Percentiles rank a stretch among this genome's conserved stretches.
phyloP scores from a whole-genome alignment of 2,113 vertebrate species.

The Clarias macrocephalus region DNA sequence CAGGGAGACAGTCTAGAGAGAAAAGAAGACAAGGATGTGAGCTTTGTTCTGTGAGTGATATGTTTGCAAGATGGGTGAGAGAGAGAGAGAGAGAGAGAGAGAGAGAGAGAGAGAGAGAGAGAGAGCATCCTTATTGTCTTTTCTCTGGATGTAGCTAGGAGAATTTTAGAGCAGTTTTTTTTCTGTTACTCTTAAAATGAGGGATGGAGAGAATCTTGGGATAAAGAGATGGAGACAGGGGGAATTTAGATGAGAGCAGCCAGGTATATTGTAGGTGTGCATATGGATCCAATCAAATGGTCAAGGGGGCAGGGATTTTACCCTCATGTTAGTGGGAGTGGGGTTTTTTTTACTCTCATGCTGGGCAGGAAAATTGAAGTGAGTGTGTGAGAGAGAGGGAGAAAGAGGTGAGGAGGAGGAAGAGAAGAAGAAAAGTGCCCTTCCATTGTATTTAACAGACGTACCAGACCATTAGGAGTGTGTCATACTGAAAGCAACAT shows the following conservation, averaged over 20 bases:
- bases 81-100: background rate
- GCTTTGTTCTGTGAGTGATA: constrained; percentile 32
- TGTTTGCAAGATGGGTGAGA: background rate
- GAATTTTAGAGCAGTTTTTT: background rate
- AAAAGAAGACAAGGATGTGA: constrained; percentile 1
- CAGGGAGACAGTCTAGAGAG: background rate
- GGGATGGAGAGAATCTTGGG: background rate
- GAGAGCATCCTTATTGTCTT: background rate
- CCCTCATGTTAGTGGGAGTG: background rate
- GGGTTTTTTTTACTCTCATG: background rate
- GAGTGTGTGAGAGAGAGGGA: background rate
- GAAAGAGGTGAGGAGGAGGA: background rate
- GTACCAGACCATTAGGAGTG: constrained; percentile 7
- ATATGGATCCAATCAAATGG: background rate
- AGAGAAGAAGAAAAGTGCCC: background rate
- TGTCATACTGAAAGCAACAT: constrained; percentile 16
- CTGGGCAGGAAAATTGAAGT: background rate
- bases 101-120: too few relatives aligned
- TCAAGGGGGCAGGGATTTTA: background rate
- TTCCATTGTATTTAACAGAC: background rate
- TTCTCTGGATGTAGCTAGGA: background rate
- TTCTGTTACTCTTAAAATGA: background rate
- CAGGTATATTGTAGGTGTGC: background rate
- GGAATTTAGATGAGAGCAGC: background rate
- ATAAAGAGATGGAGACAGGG: background rate